phyloP scores from a whole-genome alignment of 2,797 vertebrate species.

The Oryzias dopingdopingensis region DNA sequence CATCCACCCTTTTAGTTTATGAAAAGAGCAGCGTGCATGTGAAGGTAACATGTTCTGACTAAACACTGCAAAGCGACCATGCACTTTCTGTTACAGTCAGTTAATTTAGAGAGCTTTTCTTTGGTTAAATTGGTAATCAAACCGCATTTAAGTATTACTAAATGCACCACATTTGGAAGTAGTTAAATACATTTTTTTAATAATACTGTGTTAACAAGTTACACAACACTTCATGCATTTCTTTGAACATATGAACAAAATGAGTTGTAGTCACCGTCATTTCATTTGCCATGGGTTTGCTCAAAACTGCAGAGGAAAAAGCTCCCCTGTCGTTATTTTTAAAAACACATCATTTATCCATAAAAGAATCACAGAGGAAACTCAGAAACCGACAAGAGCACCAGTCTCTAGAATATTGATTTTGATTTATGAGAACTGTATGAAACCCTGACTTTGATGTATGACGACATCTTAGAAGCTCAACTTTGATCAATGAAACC shows the following conservation, averaged over 20 bases:
- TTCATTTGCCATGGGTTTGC: too few relatives aligned
- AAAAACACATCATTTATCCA: background rate
- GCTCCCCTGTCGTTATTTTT: background rate
- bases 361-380: background rate
- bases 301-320: background rate
- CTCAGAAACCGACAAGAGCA: background rate
- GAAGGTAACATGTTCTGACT: constrained; percentile 21
- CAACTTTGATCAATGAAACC: background rate
- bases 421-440: background rate
- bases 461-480: background rate
- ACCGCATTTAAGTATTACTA: background rate
- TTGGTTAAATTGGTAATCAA: background rate
- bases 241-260: too few relatives aligned
- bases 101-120: background rate
- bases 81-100: constrained; percentile 4
- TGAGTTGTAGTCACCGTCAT: too few relatives aligned
- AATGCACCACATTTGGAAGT: too few relatives aligned
- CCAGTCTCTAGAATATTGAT: background rate
- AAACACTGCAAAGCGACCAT: constrained; percentile 4
- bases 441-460: background rate
- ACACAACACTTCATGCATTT: too few relatives aligned
- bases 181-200: too few relatives aligned
- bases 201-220: too few relatives aligned
- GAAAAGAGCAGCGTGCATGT: constrained; percentile 35
- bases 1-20: constrained; percentile 38